Base-by-base conservation (phyloP, 2,888 invertebrate genomes). In the Caenorhabditis virilis region DNA sequence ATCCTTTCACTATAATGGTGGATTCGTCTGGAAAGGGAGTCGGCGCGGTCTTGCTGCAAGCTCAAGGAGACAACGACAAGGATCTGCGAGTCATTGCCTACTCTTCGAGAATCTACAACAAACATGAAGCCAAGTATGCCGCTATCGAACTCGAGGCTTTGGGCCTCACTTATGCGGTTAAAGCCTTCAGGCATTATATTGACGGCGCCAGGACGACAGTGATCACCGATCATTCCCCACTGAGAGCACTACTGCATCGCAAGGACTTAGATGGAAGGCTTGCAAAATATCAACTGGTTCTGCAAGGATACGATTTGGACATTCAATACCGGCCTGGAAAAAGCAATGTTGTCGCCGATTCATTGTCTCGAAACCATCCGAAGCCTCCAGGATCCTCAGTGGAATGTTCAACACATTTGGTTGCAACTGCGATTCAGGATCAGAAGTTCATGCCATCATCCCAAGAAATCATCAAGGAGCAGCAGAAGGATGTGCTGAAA, bases 311-410 rank as follows among this genome's bases (percentile, higher is more conserved):
- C 46, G 47, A 72, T 33, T 25, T 78, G 11, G 25, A 43, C 13
- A 67, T 77, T 3, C 42, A 30, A 6, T 71, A 76, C 33, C 47
- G 77, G 9, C 46, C 53, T 2, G 77, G 77, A 11, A 52, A 52
- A 26, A 15, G n/a, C 27, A 77, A 77, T 39, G 27, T 22, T 11
- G 46, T 71, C 1, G 53, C 56, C 25, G 77, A 77, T 30, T 55
- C 60, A 11, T 41, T 77, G 11, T 55, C 55, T 6, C 48, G 76
- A 20, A 54, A 58, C 45, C 36, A 30, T 9, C 48, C 48, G 9
- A 25, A 22, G 2, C 18, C 33, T 20, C 2, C 27, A n/a, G n/a
- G 5, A 13, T 36, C n/a, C 4, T 9, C 18, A 20, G 7, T 7
- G 9, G 9, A 16, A 20, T 7, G 13, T 20, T 39, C 22, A 39